phyloP scores from a whole-genome alignment of 2,888 invertebrate species.

The Philopedon plagiatum region DNA sequence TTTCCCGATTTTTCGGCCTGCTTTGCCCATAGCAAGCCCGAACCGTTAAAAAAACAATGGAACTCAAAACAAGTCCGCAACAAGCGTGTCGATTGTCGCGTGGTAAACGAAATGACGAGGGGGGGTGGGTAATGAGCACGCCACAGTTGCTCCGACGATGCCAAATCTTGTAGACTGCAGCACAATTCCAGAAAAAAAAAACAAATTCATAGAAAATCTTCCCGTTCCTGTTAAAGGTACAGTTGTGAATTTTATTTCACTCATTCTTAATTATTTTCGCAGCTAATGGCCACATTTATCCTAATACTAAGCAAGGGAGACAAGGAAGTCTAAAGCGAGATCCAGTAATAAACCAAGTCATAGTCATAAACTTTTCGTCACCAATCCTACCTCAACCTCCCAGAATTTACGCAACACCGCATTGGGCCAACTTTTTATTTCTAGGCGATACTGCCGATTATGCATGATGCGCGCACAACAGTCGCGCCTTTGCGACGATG shows the following conservation, averaged over 20 bases:
- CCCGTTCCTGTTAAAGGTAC: too few relatives aligned
- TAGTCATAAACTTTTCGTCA: too few relatives aligned
- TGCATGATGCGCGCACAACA: constrained; percentile 46
- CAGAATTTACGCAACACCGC: constrained; percentile 1
- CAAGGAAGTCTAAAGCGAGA: too few relatives aligned
- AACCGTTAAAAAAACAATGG: constrained; percentile 27
- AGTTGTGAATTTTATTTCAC: too few relatives aligned
- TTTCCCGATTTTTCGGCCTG: not conserved
- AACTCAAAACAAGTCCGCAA: constrained; percentile 40
- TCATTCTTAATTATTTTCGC: too few relatives aligned
- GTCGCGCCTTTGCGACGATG: constrained; percentile 33
- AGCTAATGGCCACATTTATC: too few relatives aligned
- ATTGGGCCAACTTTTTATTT: constrained; percentile 13
- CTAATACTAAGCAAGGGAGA: too few relatives aligned
- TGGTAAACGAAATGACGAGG: constrained; percentile 24
- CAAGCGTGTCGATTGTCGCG: constrained; percentile 46
- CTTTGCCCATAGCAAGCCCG: not conserved
- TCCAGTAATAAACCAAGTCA: not conserved
- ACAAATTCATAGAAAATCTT: not conserved
- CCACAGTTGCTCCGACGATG: constrained; percentile 37
- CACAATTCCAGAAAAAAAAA: not conserved
- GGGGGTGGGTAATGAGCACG: constrained; percentile 27
- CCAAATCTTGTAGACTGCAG: not conserved
- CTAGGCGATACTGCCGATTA: constrained; percentile 3
- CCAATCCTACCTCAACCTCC: not conserved